Base-by-base conservation (phyloP, 2,888 invertebrate genomes). In the Scrobipalpa atriplicella region DNA sequence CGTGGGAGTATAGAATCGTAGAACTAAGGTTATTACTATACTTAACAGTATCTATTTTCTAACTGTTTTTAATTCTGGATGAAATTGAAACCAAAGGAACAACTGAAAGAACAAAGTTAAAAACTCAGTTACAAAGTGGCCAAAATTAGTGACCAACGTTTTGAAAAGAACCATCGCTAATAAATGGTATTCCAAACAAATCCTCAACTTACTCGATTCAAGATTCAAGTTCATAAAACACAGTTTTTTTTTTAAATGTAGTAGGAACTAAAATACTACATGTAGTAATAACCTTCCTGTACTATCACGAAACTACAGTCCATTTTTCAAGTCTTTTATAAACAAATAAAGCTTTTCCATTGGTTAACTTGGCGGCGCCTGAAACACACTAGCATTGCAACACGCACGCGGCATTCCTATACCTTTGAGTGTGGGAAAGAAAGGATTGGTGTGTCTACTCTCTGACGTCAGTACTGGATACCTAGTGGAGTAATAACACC, bases 391-490 rank as follows among this genome's bases (percentile, higher is more conserved):
- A 18, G 52, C 52, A 52, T 52, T 54, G 54, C 54, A 54, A 88
- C 89, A 88, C 83, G 85, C 85, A 87, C 85, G 85, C 91, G 82
- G 88, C 89, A 91, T 89, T 90, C 90, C 89, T 92, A 89, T 92
- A 92, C 92, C 92, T 92, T 90, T 88, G 83, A 83, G 77, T 89
- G 91, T 85, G 91, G 90, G 86, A 88, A 88, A 89, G 86, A 87
- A 90, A 90, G 87, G 89, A 90, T 89, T 89, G 90, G 87, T 82
- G 89, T 88, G 86, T 89, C 88, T 89, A 91, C 83, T 90, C 90
- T 90, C 91, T 91, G 90, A 89, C 90, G 84, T 92, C 92, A 92
- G 92, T 88, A 92, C 92, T 82, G 92, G 85, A 92, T 81, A 92
- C 92, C 92, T 92, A 92, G 80, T 88, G 87, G 89, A 83, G 89